Conservation (phyloP, 2,888 invertebrate genomes). For the Acrobasis suavella region DNA sequence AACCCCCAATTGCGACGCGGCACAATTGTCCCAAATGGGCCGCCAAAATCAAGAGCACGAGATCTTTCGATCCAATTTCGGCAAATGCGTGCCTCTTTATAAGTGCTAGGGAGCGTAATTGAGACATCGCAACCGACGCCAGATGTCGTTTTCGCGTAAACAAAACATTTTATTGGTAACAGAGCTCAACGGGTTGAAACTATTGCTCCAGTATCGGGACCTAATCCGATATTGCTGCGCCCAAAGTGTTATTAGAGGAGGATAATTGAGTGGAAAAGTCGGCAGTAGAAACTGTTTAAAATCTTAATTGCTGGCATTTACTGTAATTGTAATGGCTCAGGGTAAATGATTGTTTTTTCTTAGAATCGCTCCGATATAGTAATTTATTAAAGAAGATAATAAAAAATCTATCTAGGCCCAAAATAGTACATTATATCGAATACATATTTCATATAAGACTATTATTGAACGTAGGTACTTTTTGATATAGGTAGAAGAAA, state of each 20-base stretch:
- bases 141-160: conserved; percentile 41
- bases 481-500: no score
- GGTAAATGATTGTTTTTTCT: neutral
- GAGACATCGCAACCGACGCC: conserved; percentile 33
- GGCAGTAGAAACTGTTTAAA: neutral
- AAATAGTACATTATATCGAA: no score
- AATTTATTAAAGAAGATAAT: no score
- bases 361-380: no score
- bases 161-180: conserved; percentile 28
- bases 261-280: conserved; percentile 9
- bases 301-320: neutral
- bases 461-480: no score
- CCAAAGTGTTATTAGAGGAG: conserved; percentile 19
- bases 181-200: conserved; percentile 50
- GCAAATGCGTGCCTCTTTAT: conserved; percentile 30
- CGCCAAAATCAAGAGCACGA: conserved; percentile 27
- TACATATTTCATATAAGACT: no score
- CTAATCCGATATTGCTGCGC: conserved; percentile 17
- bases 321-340: neutral
- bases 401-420: no score
- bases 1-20: conserved; percentile 14
- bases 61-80: conserved; percentile 32
- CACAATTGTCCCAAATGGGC: conserved; percentile 24
- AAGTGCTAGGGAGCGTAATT: conserved; percentile 32
- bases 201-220: conserved; percentile 35